phyloP scores from a whole-genome alignment of 2,113 vertebrate genomes.

The Neolamprologus longior region DNA sequence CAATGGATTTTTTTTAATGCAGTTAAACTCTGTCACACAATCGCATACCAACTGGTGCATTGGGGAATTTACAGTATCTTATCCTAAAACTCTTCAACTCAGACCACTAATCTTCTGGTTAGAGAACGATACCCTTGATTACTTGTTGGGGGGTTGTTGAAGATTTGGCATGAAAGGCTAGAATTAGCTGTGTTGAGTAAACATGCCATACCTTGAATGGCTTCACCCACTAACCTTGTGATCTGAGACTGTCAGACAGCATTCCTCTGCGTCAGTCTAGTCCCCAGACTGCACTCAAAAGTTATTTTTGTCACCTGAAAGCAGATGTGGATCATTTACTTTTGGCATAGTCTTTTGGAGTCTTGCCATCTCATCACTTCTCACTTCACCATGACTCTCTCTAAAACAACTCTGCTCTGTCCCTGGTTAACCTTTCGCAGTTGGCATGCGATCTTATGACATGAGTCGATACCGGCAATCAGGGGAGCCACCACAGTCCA shows the following conservation, averaged over 20 bases:
- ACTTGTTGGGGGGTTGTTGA: neutral
- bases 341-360: neutral
- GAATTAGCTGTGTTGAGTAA: neutral
- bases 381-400: neutral
- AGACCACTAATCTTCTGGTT: neutral
- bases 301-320: conserved; percentile 7
- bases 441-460: conserved; percentile 77
- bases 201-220: neutral
- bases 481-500: conserved; percentile 61
- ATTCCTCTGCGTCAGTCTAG: neutral
- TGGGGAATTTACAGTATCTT: neutral
- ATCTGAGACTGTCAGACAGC: neutral
- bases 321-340: neutral
- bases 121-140: neutral
- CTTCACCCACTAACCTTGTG: conserved; percentile 25
- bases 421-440: conserved; percentile 44
- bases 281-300: neutral
- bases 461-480: conserved; percentile 78
- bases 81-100: neutral
- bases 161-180: neutral
- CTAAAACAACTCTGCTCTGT: neutral
- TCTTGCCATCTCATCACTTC: neutral
- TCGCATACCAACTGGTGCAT: neutral
- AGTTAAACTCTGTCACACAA: neutral
- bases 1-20: neutral